Conservation (phyloP, 2,888 invertebrate genomes). For the Sinotaia quadrata region DNA sequence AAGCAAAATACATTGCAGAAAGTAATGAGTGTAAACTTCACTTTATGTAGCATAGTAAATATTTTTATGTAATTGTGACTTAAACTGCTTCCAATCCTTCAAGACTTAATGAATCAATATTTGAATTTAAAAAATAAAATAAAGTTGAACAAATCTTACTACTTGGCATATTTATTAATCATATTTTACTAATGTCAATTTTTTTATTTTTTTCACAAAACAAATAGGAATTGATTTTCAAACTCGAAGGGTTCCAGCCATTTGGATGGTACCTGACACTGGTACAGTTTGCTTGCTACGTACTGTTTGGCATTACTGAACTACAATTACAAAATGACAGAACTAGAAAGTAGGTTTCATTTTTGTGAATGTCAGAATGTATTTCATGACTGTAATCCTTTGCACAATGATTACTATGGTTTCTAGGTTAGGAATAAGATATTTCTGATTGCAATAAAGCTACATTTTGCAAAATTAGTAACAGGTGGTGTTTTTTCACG, state of each 20-base stretch:
- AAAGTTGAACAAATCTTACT: not conserved
- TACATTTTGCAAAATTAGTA: too few species aligned
- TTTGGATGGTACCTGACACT: constrained; percentile 94
- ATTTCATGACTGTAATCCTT: too few species aligned
- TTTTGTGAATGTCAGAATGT: too few species aligned
- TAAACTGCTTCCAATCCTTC: not conserved
- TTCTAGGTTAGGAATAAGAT: too few species aligned
- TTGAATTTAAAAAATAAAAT: too few species aligned
- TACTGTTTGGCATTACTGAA: constrained; percentile 85
- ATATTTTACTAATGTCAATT: not conserved
- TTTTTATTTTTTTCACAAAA: not conserved
- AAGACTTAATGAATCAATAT: too few species aligned
- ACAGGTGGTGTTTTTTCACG: too few species aligned
- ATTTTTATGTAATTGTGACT: not conserved
- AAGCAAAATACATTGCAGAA: too few species aligned
- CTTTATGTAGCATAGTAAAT: not conserved
- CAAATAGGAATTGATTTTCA: constrained; percentile 87
- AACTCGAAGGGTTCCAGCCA: constrained; percentile 88
- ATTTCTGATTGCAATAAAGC: too few species aligned
- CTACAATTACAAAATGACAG: constrained; percentile 77
- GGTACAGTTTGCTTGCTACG: constrained; percentile 90
- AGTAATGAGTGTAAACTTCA: too few species aligned
- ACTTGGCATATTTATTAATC: not conserved
- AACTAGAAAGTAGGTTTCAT: constrained; percentile 71
- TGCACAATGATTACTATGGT: too few species aligned